phyloP scores from a whole-genome alignment of 2,797 vertebrate genomes.

The Sternarchorhynchus goeldii region DNA sequence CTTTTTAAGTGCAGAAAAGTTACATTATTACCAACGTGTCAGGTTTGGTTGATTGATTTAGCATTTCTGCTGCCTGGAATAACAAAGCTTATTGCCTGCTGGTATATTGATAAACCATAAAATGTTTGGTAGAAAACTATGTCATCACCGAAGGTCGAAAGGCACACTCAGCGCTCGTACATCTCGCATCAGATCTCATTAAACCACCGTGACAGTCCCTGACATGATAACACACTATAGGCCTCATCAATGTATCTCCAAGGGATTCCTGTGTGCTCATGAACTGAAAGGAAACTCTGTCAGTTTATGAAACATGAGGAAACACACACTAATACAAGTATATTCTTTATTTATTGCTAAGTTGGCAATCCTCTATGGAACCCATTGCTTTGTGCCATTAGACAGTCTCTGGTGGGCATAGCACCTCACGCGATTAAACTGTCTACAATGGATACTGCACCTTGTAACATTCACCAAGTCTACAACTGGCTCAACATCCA shows the following conservation, averaged over 20 bases:
- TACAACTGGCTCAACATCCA: too few relatives aligned
- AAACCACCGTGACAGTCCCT: not conserved
- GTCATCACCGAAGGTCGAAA: not conserved
- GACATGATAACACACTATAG: not conserved
- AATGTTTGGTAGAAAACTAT: not conserved
- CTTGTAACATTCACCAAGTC: too few relatives aligned
- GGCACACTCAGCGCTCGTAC: not conserved
- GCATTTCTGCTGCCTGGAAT: too few relatives aligned
- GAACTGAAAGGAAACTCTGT: not conserved
- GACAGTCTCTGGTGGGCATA: not conserved
- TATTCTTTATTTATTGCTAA: slow-evolving; percentile 28
- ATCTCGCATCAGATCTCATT: slow-evolving; percentile 14
- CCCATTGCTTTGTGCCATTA: not conserved
- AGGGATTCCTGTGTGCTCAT: not conserved
- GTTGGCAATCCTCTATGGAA: not conserved
- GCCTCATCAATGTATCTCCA: not conserved
- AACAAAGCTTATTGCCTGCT: not conserved
- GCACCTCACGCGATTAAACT: slow-evolving; percentile 5
- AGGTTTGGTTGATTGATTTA: too few relatives aligned
- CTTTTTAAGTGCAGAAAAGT: not conserved
- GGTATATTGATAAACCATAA: not conserved
- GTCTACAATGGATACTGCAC: not conserved
- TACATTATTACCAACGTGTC: not conserved
- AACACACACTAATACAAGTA: slow-evolving; percentile 16
- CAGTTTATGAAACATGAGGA: slow-evolving; percentile 9